Percentiles rank a stretch among this genome's conserved stretches.
These are phyloP conservation scores for Zaprionus africanus DNA, from an alignment of 1,140 invertebrate genomes.

Conservation along the genomic window DNA sequence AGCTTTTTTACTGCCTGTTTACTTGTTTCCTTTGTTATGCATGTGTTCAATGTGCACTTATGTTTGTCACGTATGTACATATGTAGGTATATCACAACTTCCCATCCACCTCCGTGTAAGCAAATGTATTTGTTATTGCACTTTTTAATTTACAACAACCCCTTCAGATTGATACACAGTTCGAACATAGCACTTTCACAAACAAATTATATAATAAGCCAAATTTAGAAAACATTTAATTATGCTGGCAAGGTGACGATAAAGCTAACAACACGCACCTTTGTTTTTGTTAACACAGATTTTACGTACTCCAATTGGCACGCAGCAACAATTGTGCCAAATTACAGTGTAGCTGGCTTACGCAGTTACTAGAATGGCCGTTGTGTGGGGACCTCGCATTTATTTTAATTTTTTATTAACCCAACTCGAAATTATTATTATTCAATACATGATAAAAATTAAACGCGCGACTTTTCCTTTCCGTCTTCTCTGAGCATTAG, in stretches of 20 bases:
- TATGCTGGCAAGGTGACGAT: slow-evolving; percentile 26
- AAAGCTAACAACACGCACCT: slow-evolving; percentile 60
- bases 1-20: not conserved
- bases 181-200: slow-evolving; percentile 19
- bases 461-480: slow-evolving; percentile 37
- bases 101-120: not conserved
- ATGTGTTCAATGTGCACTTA: not conserved
- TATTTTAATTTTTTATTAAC: slow-evolving; percentile 31
- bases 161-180: slow-evolving; percentile 1
- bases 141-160: slow-evolving; percentile 3
- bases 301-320: slow-evolving; percentile 40
- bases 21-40: slow-evolving; percentile 15
- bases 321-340: slow-evolving; percentile 28
- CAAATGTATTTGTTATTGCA: not conserved
- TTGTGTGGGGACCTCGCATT: slow-evolving; percentile 17
- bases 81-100: not conserved
- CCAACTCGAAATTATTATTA: slow-evolving; percentile 19
- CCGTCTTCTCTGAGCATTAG: slow-evolving; percentile 34
- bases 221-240: slow-evolving; percentile 60
- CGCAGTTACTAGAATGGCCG: slow-evolving; percentile 19
- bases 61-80: slow-evolving; percentile 4
- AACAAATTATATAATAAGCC: slow-evolving; percentile 64
- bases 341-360: slow-evolving; percentile 10
- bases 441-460: slow-evolving; percentile 50
- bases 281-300: slow-evolving; percentile 75